These are phyloP conservation scores for Belonocnema kinseyi DNA, from an alignment of 1,140 invertebrate genomes.

Conservation along the genomic window DNA sequence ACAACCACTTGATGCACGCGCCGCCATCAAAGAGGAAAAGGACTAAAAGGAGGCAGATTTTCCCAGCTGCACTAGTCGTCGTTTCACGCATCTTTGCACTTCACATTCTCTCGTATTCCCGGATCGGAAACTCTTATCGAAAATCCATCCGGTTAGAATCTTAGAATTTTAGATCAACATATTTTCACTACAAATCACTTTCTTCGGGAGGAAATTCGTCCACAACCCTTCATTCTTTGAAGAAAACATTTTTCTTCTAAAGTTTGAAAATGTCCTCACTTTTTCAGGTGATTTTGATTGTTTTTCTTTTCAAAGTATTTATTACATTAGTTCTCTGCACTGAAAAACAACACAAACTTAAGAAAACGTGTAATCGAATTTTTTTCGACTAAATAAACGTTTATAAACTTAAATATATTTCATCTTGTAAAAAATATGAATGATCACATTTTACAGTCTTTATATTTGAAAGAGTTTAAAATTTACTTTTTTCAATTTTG, in stretches of 20 bases:
- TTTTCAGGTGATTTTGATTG: neutral
- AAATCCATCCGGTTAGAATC: neutral
- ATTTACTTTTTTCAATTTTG: no score
- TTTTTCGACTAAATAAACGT: no score
- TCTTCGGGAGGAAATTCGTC: neutral
- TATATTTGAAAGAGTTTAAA: no score
- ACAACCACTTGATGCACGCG: constrained; percentile 74
- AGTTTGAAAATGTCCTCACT: neutral
- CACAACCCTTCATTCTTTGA: neutral
- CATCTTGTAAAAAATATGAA: no score
- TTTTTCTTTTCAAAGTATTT: neutral
- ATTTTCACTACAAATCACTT: neutral
- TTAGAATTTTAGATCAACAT: neutral
- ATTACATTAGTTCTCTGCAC: neutral
- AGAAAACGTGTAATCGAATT: neutral
- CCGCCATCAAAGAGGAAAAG: constrained; percentile 61
- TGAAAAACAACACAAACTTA: constrained; percentile 1
- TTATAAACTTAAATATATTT: no score
- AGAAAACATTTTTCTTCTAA: neutral
- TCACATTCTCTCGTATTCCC: constrained; percentile 49
- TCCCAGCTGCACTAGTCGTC: constrained; percentile 42
- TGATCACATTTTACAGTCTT: no score
- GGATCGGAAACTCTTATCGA: constrained; percentile 2
- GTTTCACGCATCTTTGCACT: constrained; percentile 63
- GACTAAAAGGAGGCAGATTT: constrained; percentile 59